Evolutionary conservation across 2,113 vertebrate genomes (phyloP).

Genomic region (Tringa solitaria): DNA sequence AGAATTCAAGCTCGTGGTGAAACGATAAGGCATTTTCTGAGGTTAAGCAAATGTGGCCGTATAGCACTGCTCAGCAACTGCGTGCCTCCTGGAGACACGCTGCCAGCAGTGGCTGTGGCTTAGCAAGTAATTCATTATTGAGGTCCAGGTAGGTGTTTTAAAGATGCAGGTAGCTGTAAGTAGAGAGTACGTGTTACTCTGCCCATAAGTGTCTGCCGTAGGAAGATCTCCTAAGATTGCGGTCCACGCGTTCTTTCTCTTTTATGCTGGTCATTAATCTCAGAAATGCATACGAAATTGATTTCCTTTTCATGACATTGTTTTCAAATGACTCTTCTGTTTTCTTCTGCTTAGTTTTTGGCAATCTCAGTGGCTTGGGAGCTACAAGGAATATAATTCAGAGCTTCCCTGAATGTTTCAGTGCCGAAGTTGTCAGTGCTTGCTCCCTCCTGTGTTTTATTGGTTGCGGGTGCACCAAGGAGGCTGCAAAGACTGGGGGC

Average conservation of each 20-base stretch:
- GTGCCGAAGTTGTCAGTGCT: background rate
- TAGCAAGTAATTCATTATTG: conserved; percentile 10
- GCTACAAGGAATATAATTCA: conserved; percentile 20
- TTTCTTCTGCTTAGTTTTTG: conserved; percentile 44
- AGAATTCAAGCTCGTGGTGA: background rate
- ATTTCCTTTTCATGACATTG: conserved; percentile 46
- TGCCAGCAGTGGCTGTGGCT: background rate
- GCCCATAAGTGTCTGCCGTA: background rate
- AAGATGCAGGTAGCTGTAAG: background rate
- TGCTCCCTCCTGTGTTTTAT: background rate
- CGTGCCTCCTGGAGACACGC: background rate
- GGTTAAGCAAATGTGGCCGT: background rate
- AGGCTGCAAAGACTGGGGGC: background rate
- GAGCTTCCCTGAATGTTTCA: conserved; percentile 33
- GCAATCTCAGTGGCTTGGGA: conserved; percentile 36
- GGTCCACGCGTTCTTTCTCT: background rate
- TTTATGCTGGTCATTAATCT: conserved; percentile 10
- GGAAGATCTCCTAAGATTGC: background rate
- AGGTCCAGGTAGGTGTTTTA: background rate
- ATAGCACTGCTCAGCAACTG: background rate
- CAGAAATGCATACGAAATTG: conserved; percentile 44
- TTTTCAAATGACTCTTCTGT: conserved; percentile 57
- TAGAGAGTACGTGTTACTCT: background rate
- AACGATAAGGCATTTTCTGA: background rate
- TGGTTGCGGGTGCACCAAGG: background rate